Conservation (phyloP, 2,888 invertebrate genomes). For the Furcula furcula region DNA sequence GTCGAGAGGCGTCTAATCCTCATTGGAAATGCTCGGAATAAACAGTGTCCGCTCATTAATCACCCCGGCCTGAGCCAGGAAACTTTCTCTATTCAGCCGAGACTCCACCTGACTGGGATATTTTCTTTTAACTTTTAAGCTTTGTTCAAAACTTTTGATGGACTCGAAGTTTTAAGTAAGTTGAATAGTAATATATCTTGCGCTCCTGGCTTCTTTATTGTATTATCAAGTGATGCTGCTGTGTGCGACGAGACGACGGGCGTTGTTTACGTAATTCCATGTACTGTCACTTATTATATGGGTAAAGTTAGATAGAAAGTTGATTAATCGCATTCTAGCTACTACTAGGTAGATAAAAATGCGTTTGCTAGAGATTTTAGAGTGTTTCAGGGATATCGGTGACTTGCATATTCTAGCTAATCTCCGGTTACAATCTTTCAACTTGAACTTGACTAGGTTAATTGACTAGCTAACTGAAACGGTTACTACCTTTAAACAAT, state of each 20-base stretch:
- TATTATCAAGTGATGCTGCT: constrained; percentile 50
- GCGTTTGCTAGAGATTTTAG: too few species aligned
- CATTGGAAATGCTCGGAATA: constrained; percentile 63
- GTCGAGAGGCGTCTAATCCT: constrained; percentile 55
- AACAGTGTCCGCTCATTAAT: constrained; percentile 73
- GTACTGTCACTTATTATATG: too few species aligned
- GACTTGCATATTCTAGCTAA: too few species aligned
- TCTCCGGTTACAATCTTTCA: too few species aligned
- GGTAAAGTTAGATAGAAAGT: too few species aligned
- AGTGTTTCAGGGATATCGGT: too few species aligned
- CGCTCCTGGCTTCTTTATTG: constrained; percentile 50
- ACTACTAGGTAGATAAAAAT: too few species aligned
- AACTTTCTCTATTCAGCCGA: constrained; percentile 73
- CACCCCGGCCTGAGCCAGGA: constrained; percentile 47
- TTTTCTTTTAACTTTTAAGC: constrained; percentile 82
- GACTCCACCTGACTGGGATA: constrained; percentile 77
- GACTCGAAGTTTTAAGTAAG: constrained; percentile 78
- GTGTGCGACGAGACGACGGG: constrained; percentile 14
- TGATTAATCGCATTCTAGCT: too few species aligned
- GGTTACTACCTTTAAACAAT: too few species aligned
- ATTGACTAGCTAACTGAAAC: too few species aligned
- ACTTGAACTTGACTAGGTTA: too few species aligned
- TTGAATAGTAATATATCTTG: constrained; percentile 80
- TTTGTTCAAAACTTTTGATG: constrained; percentile 77
- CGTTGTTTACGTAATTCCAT: constrained; percentile 7